Percentiles rank a stretch among this genome's conserved stretches.
Conservation (phyloP, 2,113 vertebrate genomes). For the Nothocercus julius region DNA sequence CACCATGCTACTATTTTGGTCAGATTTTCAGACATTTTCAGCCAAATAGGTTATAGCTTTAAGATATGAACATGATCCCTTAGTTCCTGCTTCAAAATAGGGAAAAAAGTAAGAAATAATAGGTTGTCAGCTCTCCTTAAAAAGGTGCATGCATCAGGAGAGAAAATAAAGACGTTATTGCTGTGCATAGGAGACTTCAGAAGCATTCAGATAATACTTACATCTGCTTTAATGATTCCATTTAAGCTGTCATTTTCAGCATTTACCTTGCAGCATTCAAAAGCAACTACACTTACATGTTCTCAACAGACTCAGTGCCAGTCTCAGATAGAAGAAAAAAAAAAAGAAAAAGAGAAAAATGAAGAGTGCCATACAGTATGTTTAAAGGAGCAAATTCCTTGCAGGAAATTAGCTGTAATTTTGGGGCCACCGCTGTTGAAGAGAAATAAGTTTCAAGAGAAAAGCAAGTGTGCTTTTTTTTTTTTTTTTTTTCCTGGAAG, state of each 20-base stretch:
- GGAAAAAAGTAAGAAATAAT: slow-evolving; percentile 74
- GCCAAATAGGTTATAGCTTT: slow-evolving; percentile 63
- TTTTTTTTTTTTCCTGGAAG: neutral
- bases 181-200: slow-evolving; percentile 66
- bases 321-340: neutral
- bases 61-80: slow-evolving; percentile 44
- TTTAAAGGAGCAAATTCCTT: slow-evolving; percentile 72
- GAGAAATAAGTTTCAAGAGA: slow-evolving; percentile 65
- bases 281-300: slow-evolving; percentile 73
- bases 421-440: slow-evolving; percentile 36
- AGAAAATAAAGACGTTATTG: slow-evolving; percentile 74
- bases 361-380: slow-evolving; percentile 38
- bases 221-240: slow-evolving; percentile 80
- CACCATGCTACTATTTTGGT: slow-evolving; percentile 15
- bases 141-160: slow-evolving; percentile 66
- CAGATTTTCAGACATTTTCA: slow-evolving; percentile 41
- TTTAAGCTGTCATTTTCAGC: slow-evolving; percentile 82
- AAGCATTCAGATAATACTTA: slow-evolving; percentile 77
- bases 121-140: slow-evolving; percentile 74
- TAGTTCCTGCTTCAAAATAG: slow-evolving; percentile 61
- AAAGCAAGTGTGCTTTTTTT: neutral
- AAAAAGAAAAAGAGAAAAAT: neutral
- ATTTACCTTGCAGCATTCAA: slow-evolving; percentile 79
- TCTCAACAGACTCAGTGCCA: slow-evolving; percentile 63
- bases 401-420: slow-evolving; percentile 76